These are phyloP conservation scores for Plebejus melissa DNA, from an alignment of 2,888 invertebrate species.

Conservation along the genomic window DNA sequence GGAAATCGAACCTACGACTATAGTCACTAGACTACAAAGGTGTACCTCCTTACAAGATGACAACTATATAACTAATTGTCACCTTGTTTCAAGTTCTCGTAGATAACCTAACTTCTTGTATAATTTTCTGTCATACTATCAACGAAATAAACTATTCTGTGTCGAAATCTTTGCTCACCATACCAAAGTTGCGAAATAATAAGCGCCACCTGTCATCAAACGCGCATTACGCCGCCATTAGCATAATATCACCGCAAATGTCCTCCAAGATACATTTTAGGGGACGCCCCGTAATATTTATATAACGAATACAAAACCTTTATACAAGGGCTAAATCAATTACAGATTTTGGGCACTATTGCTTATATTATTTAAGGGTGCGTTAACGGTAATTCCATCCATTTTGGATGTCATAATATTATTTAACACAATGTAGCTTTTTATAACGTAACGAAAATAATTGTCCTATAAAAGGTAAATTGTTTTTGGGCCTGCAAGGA, in stretches of 20 bases:
- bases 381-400: no score
- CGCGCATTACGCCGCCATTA: slow-evolving; percentile 5
- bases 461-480: no score
- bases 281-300: neutral
- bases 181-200: neutral
- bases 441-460: no score
- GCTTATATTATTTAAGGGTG: neutral
- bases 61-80: no score
- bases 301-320: neutral
- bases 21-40: no score
- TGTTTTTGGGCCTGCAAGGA: no score
- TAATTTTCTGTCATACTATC: neutral
- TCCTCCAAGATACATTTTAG: neutral
- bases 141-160: neutral
- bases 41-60: no score
- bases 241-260: slow-evolving; percentile 6
- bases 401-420: no score
- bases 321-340: neutral
- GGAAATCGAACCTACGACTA: no score
- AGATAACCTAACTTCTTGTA: no score
- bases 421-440: no score
- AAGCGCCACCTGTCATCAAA: slow-evolving; percentile 7
- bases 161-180: neutral
- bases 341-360: neutral
- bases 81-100: no score